phyloP scores from a whole-genome alignment of 2,113 vertebrate species.

The Synchiropus splendidus region DNA sequence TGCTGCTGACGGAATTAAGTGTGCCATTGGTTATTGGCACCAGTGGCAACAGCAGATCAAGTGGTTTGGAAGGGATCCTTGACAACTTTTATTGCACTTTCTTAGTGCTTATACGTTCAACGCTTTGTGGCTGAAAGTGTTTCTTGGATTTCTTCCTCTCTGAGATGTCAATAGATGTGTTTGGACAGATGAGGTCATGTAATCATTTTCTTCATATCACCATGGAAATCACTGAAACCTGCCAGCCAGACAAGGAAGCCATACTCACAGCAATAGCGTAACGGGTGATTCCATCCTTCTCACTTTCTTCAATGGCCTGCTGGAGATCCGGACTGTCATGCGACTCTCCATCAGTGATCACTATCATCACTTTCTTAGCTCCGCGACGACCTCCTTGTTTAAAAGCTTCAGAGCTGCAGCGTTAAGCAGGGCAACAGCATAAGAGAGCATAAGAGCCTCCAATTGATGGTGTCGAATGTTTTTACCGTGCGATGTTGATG shows the following conservation, averaged over 20 bases:
- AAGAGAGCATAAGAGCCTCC: too few species aligned
- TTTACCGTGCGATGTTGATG: slow-evolving; percentile 86
- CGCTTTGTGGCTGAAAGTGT: slow-evolving; percentile 7
- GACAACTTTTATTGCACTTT: slow-evolving; percentile 30
- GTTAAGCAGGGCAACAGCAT: neutral
- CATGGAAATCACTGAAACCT: slow-evolving; percentile 10
- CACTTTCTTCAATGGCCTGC: slow-evolving; percentile 84
- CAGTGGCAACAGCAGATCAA: slow-evolving; percentile 12
- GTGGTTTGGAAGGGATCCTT: slow-evolving; percentile 36
- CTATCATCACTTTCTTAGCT: slow-evolving; percentile 96
- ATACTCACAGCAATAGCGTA: slow-evolving; percentile 89
- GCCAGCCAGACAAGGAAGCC: slow-evolving; percentile 14
- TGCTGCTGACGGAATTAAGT: slow-evolving; percentile 5
- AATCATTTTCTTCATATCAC: slow-evolving; percentile 4
- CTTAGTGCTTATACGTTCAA: neutral
- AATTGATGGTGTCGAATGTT: neutral
- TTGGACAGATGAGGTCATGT: slow-evolving; percentile 33
- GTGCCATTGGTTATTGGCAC: slow-evolving; percentile 13
- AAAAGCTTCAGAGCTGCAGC: slow-evolving; percentile 75
- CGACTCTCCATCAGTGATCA: slow-evolving; percentile 95
- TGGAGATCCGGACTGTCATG: slow-evolving; percentile 88
- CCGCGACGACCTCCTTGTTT: slow-evolving; percentile 89
- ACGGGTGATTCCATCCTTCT: slow-evolving; percentile 88
- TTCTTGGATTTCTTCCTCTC: slow-evolving; percentile 11
- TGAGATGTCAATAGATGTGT: slow-evolving; percentile 12